A percentile compares a stretch with the other conserved stretches of the same genome.
Conservation (phyloP, 2,888 invertebrate genomes). For the Melitaea athalia region DNA sequence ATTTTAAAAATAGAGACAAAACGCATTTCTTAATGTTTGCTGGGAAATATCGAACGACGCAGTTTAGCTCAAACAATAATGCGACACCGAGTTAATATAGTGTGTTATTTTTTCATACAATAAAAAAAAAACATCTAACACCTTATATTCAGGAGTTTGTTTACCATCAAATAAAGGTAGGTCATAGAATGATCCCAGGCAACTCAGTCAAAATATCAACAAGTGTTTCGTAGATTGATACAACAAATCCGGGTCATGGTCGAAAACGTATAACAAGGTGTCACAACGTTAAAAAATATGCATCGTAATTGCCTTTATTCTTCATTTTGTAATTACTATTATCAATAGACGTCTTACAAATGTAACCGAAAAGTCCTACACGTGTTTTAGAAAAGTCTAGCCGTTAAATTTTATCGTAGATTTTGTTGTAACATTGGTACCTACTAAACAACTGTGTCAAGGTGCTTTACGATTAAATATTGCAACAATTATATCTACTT, state of each 20-base stretch:
- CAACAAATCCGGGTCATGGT: constrained; percentile 38
- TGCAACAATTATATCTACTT: constrained; percentile 28
- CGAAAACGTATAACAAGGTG: constrained; percentile 15
- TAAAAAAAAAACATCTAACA: neutral
- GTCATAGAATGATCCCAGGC: constrained; percentile 11
- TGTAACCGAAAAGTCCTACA: neutral
- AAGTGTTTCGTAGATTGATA: constrained; percentile 24
- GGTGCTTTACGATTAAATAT: constrained; percentile 52
- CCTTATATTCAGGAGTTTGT: too few species aligned
- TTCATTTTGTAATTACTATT: constrained; percentile 14
- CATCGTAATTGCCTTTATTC: neutral
- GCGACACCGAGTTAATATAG: neutral
- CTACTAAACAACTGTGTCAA: constrained; percentile 73
- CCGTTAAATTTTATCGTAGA: constrained; percentile 6
- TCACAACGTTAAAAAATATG: constrained; percentile 7
- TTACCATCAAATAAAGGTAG: too few species aligned
- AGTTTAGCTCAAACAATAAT: constrained; percentile 8
- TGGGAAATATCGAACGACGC: constrained; percentile 36
- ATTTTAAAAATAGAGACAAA: constrained; percentile 33
- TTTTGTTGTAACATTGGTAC: constrained; percentile 55
- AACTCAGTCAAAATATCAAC: constrained; percentile 10
- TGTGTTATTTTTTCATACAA: neutral
- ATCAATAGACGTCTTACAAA: constrained; percentile 2
- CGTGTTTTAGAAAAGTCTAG: constrained; percentile 1
- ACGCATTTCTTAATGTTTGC: constrained; percentile 31